Percentiles rank a stretch among this genome's conserved stretches.
These are phyloP conservation scores for Beroe forskalii DNA, from an alignment of 37 sponge, comb jelly and placozoan genomes.

Conservation along the genomic window DNA sequence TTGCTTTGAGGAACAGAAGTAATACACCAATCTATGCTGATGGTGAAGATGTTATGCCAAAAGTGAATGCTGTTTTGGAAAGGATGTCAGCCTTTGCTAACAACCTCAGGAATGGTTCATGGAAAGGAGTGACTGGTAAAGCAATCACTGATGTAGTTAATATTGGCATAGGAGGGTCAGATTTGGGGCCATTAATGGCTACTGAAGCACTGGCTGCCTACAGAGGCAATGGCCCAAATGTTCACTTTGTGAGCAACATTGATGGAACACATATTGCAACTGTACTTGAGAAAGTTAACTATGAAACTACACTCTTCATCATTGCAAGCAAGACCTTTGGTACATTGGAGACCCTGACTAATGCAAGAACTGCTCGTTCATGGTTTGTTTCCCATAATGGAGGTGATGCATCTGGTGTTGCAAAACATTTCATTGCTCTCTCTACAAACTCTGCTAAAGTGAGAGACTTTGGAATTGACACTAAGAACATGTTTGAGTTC, in stretches of 20 bases:
- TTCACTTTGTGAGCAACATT: slow-evolving; percentile 96
- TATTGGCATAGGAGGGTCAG: slow-evolving; percentile 99
- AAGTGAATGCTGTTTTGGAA: slow-evolving; percentile 88
- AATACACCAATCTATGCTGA: slow-evolving; percentile 90
- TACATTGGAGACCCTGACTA: slow-evolving; percentile 95
- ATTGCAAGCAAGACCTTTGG: slow-evolving; percentile 99
- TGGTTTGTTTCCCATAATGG: slow-evolving; percentile 85
- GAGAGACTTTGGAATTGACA: slow-evolving; percentile 93
- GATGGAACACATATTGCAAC: slow-evolving; percentile 96
- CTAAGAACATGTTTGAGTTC: slow-evolving; percentile 94
- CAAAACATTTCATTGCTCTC: slow-evolving; percentile 99
- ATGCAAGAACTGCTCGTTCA: slow-evolving; percentile 90
- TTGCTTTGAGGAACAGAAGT: slow-evolving; percentile 92
- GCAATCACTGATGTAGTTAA: slow-evolving; percentile 98
- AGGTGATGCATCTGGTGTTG: slow-evolving; percentile 75
- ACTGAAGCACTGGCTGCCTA: slow-evolving; percentile 97
- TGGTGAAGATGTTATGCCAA: slow-evolving; percentile 83
- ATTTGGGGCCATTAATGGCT: slow-evolving; percentile 97
- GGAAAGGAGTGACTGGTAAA: slow-evolving; percentile 93
- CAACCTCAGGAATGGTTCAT: slow-evolving; percentile 86
- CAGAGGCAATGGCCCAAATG: slow-evolving; percentile 77
- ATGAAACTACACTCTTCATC: slow-evolving; percentile 87
- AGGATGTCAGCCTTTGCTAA: slow-evolving; percentile 87
- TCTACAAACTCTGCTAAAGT: slow-evolving; percentile 94
- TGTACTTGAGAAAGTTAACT: slow-evolving; percentile 71